Base-by-base conservation (phyloP, 2,113 vertebrate genomes). In the Anarrhichthys ocellatus region DNA sequence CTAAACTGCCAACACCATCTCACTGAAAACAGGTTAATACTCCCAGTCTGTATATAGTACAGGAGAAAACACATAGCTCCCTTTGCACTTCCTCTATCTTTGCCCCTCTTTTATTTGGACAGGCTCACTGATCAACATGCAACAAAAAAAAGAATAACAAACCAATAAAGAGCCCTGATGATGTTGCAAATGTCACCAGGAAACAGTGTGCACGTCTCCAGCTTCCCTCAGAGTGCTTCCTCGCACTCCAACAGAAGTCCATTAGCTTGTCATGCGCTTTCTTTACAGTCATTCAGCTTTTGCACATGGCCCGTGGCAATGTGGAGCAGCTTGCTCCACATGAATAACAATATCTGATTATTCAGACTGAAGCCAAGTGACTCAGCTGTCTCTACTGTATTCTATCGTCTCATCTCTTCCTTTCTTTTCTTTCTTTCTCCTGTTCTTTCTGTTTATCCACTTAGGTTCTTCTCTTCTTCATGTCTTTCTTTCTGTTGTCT, bases 291-390 rank as follows among this genome's bases (percentile, higher is more conserved):
- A 93, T 92, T 93, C 93, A 92, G 90, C 81, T 91, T 90, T 87
- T 89, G 76, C 89, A 89, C 92, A 87, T 88, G 90, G 91, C 87
- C 84, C 17, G 52, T 88, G 90, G 89, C 91, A 75, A 82, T 72
- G 74, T 69, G 73, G 80, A 86, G 86, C 89, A 86, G 89, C 88
- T 87, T 84, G 88, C 89, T 87, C 68, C 86, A 87, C 89, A 92
- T 90, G 91, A 91, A 93, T 90, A 91, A 94, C 92, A 93, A 90
- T 87, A 88, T 91, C 91, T 84, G 90, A 93, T 91, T 91, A 92
- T 92, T 89, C 86, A 91, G 81, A 86, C 81, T 80, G 88, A 86
- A 88, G 89, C 92, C 73, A 75, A 87, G 88, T 94, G 92, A 94
- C 92, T 94, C 91, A 94, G 90, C 92, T 81, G 88, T 85, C 92